These are phyloP conservation scores for Rhabdornis inornatus DNA, from an alignment of 2,113 vertebrate species.

Conservation along the genomic window DNA sequence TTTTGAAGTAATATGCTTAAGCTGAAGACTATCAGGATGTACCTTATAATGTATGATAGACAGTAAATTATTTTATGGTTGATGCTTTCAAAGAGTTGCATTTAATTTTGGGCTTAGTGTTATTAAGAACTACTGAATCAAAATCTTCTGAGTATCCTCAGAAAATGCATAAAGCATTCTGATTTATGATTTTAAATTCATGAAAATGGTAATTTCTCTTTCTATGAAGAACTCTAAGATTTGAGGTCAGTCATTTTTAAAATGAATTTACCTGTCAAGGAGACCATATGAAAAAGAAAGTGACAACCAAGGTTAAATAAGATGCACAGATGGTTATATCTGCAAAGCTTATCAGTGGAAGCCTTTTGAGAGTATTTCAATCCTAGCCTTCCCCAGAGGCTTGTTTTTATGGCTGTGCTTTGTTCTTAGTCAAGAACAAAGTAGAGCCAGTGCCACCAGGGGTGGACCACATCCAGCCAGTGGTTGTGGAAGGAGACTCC, in stretches of 20 bases:
- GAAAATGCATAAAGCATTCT: not conserved
- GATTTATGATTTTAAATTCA: not conserved
- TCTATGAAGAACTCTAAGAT: not conserved
- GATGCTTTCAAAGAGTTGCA: not conserved
- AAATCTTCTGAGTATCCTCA: not conserved
- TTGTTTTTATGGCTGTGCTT: not conserved
- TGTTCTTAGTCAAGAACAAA: not conserved
- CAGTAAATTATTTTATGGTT: not conserved
- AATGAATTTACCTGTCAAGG: not conserved
- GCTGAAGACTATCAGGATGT: not conserved
- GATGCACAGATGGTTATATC: not conserved
- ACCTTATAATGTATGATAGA: not conserved
- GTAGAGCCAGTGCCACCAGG: not conserved
- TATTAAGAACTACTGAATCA: not conserved
- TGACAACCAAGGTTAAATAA: not conserved
- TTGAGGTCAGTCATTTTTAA: not conserved
- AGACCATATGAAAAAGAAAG: not conserved
- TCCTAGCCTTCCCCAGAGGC: not conserved
- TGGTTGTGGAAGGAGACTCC: accelerated
- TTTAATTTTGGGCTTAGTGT: not conserved
- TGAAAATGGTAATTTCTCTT: not conserved
- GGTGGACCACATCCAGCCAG: not conserved
- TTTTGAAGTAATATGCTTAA: not conserved
- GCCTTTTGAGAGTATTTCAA: not conserved
- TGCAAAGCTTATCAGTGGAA: not conserved